phyloP scores from a whole-genome alignment of 2,888 invertebrate genomes.

The Stictocephala bisonia region DNA sequence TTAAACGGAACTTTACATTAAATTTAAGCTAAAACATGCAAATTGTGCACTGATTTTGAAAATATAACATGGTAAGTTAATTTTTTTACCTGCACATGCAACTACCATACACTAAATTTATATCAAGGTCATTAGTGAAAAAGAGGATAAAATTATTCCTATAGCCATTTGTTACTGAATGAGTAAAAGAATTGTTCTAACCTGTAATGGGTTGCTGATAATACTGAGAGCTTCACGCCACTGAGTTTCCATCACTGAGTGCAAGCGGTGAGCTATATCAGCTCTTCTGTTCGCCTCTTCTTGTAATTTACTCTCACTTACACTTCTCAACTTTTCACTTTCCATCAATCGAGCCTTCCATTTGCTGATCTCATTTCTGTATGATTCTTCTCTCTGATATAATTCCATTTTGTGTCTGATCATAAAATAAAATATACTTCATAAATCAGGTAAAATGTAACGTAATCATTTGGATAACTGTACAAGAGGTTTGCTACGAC shows the following conservation, averaged over 20 bases:
- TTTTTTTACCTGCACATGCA: no score
- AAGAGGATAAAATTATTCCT: no score
- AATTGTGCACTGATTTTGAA: no score
- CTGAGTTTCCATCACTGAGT: constrained; percentile 82
- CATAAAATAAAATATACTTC: constrained; percentile 12
- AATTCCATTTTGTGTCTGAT: constrained; percentile 78
- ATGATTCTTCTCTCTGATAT: constrained; percentile 81
- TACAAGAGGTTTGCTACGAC: no score
- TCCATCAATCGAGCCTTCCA: constrained; percentile 78
- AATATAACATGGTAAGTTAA: no score
- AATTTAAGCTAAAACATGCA: no score
- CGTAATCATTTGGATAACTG: constrained; percentile 52
- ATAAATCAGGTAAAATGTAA: constrained; percentile 20
- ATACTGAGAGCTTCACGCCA: constrained; percentile 82
- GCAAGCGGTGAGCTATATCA: constrained; percentile 79
- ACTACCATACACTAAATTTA: no score
- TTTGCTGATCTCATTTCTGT: constrained; percentile 80
- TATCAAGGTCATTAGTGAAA: no score
- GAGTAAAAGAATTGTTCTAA: no score
- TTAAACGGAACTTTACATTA: no score
- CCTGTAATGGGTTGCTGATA: constrained; percentile 65
- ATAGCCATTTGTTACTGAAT: no score
- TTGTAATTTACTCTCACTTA: constrained; percentile 70
- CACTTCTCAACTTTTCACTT: constrained; percentile 69
- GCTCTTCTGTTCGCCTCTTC: constrained; percentile 68